Conservation (phyloP, 2,113 vertebrate species). For the Symphodus melops region DNA sequence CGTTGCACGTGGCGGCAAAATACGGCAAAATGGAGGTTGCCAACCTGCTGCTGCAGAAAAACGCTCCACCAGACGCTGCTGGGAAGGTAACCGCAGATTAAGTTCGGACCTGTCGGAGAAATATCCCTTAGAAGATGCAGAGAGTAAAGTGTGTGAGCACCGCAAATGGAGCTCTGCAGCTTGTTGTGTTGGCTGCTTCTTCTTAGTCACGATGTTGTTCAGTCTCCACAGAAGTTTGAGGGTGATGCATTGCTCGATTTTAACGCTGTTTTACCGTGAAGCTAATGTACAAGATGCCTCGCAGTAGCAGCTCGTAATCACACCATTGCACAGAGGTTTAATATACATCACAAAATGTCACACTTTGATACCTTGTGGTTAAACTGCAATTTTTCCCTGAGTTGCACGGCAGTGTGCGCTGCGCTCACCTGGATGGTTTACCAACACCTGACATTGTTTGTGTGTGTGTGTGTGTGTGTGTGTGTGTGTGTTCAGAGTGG, state of each 20-base stretch:
- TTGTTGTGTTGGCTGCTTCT: too few species aligned
- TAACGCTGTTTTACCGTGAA: too few species aligned
- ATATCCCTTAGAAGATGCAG: background rate
- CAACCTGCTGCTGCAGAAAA: conserved; percentile 95
- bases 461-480: conserved; percentile 71
- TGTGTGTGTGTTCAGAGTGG: conserved; percentile 90
- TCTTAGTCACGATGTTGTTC: too few species aligned
- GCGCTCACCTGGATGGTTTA: background rate
- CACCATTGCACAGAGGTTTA: too few species aligned
- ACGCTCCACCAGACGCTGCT: conserved; percentile 91
- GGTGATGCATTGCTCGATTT: too few species aligned
- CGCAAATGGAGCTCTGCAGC: background rate
- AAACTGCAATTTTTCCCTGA: too few species aligned
- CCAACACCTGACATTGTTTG: conserved; percentile 42
- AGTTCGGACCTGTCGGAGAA: background rate
- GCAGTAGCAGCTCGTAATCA: too few species aligned
- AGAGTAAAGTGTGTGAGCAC: background rate
- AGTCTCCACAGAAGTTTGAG: too few species aligned
- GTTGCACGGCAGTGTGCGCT: too few species aligned
- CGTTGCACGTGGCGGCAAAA: conserved; percentile 96
- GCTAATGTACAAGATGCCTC: too few species aligned
- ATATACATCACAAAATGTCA: too few species aligned
- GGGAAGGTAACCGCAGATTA: conserved; percentile 88
- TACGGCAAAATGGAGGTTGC: conserved; percentile 98
- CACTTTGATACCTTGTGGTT: too few species aligned